Percentiles rank a stretch among this genome's conserved stretches.
Evolutionary conservation across 2,888 invertebrate species (phyloP).

Genomic region (Megastigmus dorsalis): DNA sequence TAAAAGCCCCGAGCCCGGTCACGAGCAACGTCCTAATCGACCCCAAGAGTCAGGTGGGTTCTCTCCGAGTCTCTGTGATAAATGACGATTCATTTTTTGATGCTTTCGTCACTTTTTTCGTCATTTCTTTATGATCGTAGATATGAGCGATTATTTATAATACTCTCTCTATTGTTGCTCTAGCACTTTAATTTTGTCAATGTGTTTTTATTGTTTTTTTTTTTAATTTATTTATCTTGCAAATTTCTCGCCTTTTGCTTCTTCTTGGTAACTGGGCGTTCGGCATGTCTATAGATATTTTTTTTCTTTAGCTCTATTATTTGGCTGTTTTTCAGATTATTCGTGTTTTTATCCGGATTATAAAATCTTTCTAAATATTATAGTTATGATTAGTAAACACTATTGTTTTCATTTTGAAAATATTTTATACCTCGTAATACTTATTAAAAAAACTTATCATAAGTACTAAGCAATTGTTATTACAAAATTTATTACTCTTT

Average conservation of each 20-base stretch:
- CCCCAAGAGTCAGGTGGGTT: constrained; percentile 79
- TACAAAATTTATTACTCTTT: too few species aligned
- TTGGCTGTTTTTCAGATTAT: constrained; percentile 6
- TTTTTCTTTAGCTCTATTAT: constrained; percentile 8
- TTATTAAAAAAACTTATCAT: too few species aligned
- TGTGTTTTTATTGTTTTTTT: constrained; percentile 17
- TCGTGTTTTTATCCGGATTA: too few species aligned
- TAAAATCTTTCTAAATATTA: too few species aligned
- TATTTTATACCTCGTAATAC: too few species aligned
- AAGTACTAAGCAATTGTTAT: too few species aligned
- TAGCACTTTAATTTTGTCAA: constrained; percentile 42
- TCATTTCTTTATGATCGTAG: constrained; percentile 6
- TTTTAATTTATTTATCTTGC: constrained; percentile 35
- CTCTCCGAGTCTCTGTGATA: constrained; percentile 62
- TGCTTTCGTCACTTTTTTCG: constrained; percentile 19
- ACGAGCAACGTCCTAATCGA: constrained; percentile 73
- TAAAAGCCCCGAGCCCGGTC: constrained; percentile 61
- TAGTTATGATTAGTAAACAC: too few species aligned
- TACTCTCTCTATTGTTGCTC: constrained; percentile 46
- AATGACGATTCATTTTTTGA: constrained; percentile 56
- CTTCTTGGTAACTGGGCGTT: constrained; percentile 27
- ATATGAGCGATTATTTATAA: not conserved
- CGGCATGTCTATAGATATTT: constrained; percentile 41
- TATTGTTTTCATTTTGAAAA: too few species aligned
- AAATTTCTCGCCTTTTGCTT: constrained; percentile 35